Percentiles rank a stretch among this genome's conserved stretches.
Conservation (phyloP, 2,797 vertebrate genomes). For the Cheirogaleus major region DNA sequence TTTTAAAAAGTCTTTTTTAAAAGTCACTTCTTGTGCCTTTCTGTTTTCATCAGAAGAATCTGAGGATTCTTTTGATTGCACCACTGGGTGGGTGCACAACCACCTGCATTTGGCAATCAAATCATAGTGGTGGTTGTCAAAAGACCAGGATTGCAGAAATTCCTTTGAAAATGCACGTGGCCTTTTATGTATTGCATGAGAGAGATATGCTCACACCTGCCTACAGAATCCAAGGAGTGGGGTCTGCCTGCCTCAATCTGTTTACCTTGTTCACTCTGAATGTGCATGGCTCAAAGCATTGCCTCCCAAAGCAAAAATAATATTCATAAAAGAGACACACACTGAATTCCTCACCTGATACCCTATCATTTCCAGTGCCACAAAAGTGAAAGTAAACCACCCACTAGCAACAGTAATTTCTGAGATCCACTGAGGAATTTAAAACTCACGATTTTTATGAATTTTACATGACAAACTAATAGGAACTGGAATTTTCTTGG, state of each 20-base stretch:
- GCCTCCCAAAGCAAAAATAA: background rate
- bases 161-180: slow-evolving; percentile 57
- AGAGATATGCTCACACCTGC: slow-evolving; percentile 50
- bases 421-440: background rate
- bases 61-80: slow-evolving; percentile 37
- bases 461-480: slow-evolving; percentile 1
- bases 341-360: background rate
- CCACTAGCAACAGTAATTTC: background rate
- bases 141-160: slow-evolving; percentile 31
- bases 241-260: background rate
- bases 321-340: background rate
- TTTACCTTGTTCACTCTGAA: slow-evolving; percentile 1
- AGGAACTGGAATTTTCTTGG: slow-evolving; percentile 17
- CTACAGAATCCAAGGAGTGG: background rate
- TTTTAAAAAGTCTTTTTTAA: background rate
- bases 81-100: background rate
- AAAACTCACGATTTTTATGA: background rate
- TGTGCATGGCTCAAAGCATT: background rate
- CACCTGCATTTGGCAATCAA: slow-evolving; percentile 52
- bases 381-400: background rate
- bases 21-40: background rate
- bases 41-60: background rate
- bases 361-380: background rate
- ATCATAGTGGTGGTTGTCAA: background rate
- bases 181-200: slow-evolving; percentile 22